phyloP scores from a whole-genome alignment of 2,113 vertebrate species.

The Marcusenius ussheri region DNA sequence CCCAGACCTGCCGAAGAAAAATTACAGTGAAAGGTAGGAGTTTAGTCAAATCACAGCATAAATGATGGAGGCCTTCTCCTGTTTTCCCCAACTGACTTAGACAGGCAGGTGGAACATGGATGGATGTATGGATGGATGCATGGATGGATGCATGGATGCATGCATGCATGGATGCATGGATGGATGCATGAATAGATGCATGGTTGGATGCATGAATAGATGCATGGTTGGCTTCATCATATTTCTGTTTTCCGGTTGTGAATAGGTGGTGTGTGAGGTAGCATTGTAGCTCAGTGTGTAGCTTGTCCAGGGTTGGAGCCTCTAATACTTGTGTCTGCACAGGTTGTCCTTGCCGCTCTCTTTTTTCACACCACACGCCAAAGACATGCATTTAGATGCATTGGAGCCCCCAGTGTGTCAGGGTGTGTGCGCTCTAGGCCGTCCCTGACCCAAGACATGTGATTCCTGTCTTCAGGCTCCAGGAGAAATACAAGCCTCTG shows the following conservation, averaged over 20 bases:
- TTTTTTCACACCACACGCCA: neutral
- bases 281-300: neutral
- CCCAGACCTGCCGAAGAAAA: slow-evolving; percentile 60
- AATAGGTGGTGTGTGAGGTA: neutral
- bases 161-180: too few relatives aligned
- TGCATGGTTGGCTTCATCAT: neutral
- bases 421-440: neutral
- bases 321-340: neutral
- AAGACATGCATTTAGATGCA: neutral
- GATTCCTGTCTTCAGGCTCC: neutral
- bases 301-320: neutral
- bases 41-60: slow-evolving; percentile 14
- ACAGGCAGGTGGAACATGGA: neutral
- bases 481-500: neutral
- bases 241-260: neutral
- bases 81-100: neutral
- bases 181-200: neutral
- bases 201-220: neutral
- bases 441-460: neutral
- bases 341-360: neutral
- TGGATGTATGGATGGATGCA: neutral
- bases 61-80: slow-evolving; percentile 13
- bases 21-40: slow-evolving; percentile 24
- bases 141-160: neutral
- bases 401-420: neutral